Base-by-base conservation (phyloP, 2,113 vertebrate genomes). In the Columba livia region DNA sequence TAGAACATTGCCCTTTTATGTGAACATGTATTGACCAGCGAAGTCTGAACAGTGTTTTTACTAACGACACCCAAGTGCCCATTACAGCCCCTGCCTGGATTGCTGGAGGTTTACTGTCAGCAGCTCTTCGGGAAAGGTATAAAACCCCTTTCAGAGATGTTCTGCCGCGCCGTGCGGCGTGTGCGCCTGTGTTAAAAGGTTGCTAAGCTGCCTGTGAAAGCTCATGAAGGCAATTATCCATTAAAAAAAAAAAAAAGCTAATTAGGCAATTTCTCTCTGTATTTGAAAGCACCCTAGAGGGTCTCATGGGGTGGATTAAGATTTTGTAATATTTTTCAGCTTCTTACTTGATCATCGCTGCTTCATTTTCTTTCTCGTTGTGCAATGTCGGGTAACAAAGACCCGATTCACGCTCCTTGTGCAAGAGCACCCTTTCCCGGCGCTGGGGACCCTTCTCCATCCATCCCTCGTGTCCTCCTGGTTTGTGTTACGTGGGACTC, bases 61-160 rank as follows among this genome's bases (percentile, higher is more conserved):
- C 96, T 97, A 97, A 97, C 88, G 89, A 95, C 97, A 95, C 97
- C 96, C 96, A 57, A 96, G 96, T 88, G 96, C 95, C 96, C 97
- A 80, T 96, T 97, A 92, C 86, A 80, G 92, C 94, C 91, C 93
- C 88, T 69, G 95, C 95, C 95, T 79, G 86, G 64, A 85, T 86
- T 91, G 94, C 95, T 91, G 81, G 93, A 96, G 94, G 97, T 97
- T 97, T 97, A 93, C 94, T 96, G 96, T 97, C 97, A 96, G 97
- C 93, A 91, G 96, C 97, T 97, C 96, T 93, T 97, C 78, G 75
- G 88, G 93, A 97, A 88, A 96, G 96, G 97, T 94, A 97, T 96
- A 96, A 97, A 97, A 95, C 94, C 93, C 90, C 96, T 97, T 94
- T 93, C 96, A 97, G 95, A 86, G 79, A 21, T 40, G 56, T 79